A percentile compares a stretch with the other conserved stretches of the same genome.
Evolutionary conservation across 2,797 vertebrate species (phyloP).

Genomic region (Bradypodion ventrale): DNA sequence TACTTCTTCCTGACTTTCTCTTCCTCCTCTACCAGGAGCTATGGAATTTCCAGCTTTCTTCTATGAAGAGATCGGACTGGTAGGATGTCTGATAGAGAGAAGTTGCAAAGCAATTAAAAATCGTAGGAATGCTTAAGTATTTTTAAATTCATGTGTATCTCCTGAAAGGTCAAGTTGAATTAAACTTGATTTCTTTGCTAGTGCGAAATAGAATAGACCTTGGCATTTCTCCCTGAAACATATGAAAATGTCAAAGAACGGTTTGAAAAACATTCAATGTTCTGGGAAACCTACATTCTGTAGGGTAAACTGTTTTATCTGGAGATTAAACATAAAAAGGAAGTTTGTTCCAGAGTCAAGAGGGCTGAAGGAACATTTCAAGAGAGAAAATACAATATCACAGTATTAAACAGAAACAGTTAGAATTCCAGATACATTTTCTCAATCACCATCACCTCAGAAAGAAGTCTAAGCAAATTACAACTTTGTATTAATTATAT

Average conservation of each 20-base stretch:
- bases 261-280: constrained; percentile 15
- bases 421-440: no score
- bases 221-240: constrained; percentile 42
- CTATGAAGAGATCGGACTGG: constrained; percentile 7
- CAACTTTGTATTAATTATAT: no score
- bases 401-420: neutral
- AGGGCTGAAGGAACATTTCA: constrained; percentile 5
- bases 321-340: neutral
- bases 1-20: no score
- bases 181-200: neutral
- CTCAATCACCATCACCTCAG: no score
- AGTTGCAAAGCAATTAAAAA: constrained; percentile 39
- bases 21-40: no score
- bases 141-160: constrained; percentile 23
- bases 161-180: constrained; percentile 29
- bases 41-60: no score
- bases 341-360: constrained; percentile 35
- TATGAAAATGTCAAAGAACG: constrained; percentile 33
- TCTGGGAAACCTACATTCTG: constrained; percentile 11
- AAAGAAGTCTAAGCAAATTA: no score
- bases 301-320: constrained; percentile 18
- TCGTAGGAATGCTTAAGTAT: neutral
- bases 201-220: constrained; percentile 9
- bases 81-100: constrained; percentile 7
- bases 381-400: neutral